A percentile compares a stretch with the other conserved stretches of the same genome.
Evolutionary conservation across 2,797 vertebrate species (phyloP).

Genomic region (Sebastes steindachneri): DNA sequence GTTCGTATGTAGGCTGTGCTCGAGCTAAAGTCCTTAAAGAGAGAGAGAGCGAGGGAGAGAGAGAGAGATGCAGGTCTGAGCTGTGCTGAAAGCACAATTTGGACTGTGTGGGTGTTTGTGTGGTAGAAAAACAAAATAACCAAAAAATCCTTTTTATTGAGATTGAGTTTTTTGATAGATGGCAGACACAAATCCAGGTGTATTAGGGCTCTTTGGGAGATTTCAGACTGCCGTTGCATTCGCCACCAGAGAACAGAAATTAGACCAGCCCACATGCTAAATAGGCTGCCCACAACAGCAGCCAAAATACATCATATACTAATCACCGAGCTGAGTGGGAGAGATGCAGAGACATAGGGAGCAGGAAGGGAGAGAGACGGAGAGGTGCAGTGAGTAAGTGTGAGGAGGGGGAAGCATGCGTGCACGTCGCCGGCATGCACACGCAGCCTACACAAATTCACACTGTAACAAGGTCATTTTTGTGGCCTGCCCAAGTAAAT

Average conservation of each 20-base stretch:
- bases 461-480: constrained; percentile 73
- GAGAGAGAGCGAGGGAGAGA: constrained; percentile 17
- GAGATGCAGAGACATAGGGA: constrained; percentile 55
- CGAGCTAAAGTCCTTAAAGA: constrained; percentile 31
- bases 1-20: constrained; percentile 58
- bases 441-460: constrained; percentile 54
- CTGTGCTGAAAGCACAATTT: constrained; percentile 12
- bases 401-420: constrained; percentile 7
- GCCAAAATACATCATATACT: constrained; percentile 78
- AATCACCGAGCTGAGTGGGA: constrained; percentile 76
- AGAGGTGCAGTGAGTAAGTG: constrained; percentile 56
- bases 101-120: constrained; percentile 43
- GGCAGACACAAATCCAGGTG: constrained; percentile 38
- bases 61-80: constrained; percentile 27
- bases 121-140: constrained; percentile 17
- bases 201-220: constrained; percentile 16
- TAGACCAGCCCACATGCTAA: constrained; percentile 73
- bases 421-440: constrained; percentile 1
- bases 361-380: constrained; percentile 44
- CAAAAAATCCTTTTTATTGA: neutral
- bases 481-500: constrained; percentile 69
- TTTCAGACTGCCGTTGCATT: constrained; percentile 52
- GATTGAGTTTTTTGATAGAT: neutral
- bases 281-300: constrained; percentile 71
- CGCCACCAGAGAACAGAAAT: constrained; percentile 69